Evolutionary conservation across 2,797 vertebrate species (phyloP).

Genomic region (Melanotaenia maccullochi): DNA sequence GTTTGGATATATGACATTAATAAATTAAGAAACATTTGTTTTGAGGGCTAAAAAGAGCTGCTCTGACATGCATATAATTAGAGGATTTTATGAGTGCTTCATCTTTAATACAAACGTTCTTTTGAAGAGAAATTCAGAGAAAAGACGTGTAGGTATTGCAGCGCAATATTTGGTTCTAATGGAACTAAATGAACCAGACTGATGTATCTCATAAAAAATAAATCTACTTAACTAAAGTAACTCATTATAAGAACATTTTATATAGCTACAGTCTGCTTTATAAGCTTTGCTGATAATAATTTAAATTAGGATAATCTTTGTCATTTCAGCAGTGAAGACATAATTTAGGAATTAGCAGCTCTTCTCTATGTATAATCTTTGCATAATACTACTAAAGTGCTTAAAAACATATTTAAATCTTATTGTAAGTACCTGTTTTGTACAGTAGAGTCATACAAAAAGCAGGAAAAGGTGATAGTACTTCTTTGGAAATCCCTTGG

Average conservation of each 20-base stretch:
- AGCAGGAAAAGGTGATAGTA: not conserved
- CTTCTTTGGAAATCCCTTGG: conserved; percentile 37
- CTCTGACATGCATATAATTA: conserved; percentile 1
- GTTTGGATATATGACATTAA: conserved; percentile 13
- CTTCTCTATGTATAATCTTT: conserved; percentile 19
- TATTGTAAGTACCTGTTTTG: conserved; percentile 21
- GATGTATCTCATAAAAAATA: not conserved
- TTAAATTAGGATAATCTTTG: not conserved
- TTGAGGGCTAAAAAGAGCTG: not conserved
- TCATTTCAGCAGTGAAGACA: conserved; percentile 15
- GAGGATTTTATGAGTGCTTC: conserved; percentile 4
- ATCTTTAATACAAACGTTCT: conserved; percentile 2
- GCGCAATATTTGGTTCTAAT: not conserved
- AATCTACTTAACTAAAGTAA: not conserved
- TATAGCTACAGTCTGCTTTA: conserved; percentile 7
- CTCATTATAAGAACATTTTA: not conserved
- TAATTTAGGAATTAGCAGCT: conserved; percentile 25
- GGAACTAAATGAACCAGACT: not conserved
- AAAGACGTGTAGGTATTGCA: not conserved
- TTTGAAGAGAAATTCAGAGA: not conserved
- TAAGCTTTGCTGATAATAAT: conserved; percentile 4
- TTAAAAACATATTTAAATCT: conserved; percentile 9
- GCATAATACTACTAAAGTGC: conserved; percentile 17
- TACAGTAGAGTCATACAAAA: not conserved
- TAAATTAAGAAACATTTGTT: conserved; percentile 14